Evolutionary conservation across 2,113 vertebrate species (phyloP), one percentile per base, ranked within the genome.

Genomic region (Engystomops pustulosus): DNA sequence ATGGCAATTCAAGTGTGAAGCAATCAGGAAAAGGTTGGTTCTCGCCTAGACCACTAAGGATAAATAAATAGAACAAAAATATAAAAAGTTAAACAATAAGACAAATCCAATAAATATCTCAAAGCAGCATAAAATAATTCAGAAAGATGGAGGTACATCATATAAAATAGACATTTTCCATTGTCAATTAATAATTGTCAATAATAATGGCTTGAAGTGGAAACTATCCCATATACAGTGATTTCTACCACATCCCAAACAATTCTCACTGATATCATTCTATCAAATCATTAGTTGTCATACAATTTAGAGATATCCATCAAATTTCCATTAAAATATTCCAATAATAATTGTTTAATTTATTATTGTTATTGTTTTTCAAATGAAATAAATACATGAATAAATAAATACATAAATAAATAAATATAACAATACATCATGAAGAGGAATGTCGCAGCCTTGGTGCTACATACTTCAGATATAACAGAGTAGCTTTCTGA

Each of bases 71-170:
- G 9, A 67, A 67, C 6, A 30, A 60, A 60, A 27, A 60, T 12
- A 60, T 3, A 27, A 60, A 2, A 12, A 12, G n/a, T n/a, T n/a
- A n/a, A n/a, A n/a, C 1, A 58, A 3, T 5, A 1, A 25, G 27
- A 23, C 55, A 67, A 67, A 67, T 10, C 62, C 62, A 67, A 36
- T 36, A 67, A 67, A 67, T 36, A 67, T 36, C 62, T 18, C 20
- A 67, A 67, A 67, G 62, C 62, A 67, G 62, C 62, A 67, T 67
- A 32, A 32, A 62, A 67, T 6, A 67, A 34, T 34, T 36, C 3
- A 32, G 5, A 17, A 67, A 36, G 30, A 4, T 67, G 15, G 27
- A 36, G 32, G 30, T 34, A 20, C 6, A 67, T 36, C 15, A 36
- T 34, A 20, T 36, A 20, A 67, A 36, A 36, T 15, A 36, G 2